These are phyloP conservation scores for Rhynchonycteris naso DNA, from an alignment of 2,797 vertebrate genomes.

Conservation along the genomic window DNA sequence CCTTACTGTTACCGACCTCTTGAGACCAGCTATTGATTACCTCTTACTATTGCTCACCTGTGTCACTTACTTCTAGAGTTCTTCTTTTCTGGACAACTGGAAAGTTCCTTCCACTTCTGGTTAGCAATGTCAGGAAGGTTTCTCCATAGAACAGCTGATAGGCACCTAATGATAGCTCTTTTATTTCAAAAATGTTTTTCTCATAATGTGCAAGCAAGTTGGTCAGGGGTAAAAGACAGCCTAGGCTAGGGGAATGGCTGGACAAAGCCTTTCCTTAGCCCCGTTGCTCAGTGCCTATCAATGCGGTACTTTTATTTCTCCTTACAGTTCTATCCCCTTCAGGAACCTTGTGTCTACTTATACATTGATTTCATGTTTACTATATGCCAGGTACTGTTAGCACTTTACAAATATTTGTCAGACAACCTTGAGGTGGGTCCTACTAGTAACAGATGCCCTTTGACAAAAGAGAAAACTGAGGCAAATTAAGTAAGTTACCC, in stretches of 20 bases:
- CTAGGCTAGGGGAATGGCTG: background rate
- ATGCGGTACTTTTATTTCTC: background rate
- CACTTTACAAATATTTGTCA: background rate
- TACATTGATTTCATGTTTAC: background rate
- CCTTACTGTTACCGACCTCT: background rate
- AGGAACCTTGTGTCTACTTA: background rate
- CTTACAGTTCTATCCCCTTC: background rate
- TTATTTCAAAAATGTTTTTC: constrained; percentile 6
- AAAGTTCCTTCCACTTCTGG: constrained; percentile 1
- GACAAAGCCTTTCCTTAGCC: background rate
- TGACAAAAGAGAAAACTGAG: constrained; percentile 14
- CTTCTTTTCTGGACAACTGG: background rate
- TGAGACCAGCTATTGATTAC: background rate
- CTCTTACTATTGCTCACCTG: background rate
- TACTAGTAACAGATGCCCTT: background rate
- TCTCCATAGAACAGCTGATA: background rate
- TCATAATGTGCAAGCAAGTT: background rate
- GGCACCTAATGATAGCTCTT: background rate
- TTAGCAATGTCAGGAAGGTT: background rate
- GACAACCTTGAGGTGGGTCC: background rate
- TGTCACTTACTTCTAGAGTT: background rate
- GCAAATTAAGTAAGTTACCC: background rate
- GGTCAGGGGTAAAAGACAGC: background rate
- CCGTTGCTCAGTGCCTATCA: background rate
- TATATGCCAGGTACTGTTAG: background rate